Base-by-base conservation (phyloP, 2,888 invertebrate genomes). In the Ichneumon xanthorius region DNA sequence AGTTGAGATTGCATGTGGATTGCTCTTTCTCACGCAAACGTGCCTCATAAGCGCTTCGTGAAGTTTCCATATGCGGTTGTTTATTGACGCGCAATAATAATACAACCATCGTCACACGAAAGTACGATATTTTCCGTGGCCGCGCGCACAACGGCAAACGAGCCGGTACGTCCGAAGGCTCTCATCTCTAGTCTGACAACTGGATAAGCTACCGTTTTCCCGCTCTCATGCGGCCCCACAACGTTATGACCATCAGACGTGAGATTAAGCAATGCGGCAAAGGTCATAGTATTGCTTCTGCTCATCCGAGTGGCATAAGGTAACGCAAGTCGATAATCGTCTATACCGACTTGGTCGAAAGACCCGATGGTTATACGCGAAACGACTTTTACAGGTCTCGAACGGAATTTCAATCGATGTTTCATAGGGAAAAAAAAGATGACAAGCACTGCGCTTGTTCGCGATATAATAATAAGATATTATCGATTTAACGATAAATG, bases 401-500 rank as follows among this genome's bases (percentile, higher is more conserved):
- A 22, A 2, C 55, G 55, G 22, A 55, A 7, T 7, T 55, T 55
- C 55, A 2, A 4, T n/a, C 55, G 55, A 55, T 22, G 9, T 55
- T 55, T 22, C 26, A 30, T 9, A 37, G 5, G 40, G 26, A 58
- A 72, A 84, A 68, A 50, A n/a, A 61, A 9, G n/a, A 9, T 37
- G 7, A 33, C 33, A 6, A 9, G 37, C 9, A 37, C 7, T 4
- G 7, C 1, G 37, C 37, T 2, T 2, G 2, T 37, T 37, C 37
- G 37, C 7, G 9, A 37, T 37, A 9, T 37, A 37, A 33, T 33
- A 33, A 33, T 33, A 5, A 14, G 61, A 82, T 68, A 72, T 71
- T 76, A 82, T 82, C 79, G 85, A 85, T 82, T 85, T 71, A 79
- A 72, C 81, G 85, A 82, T 85, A 85, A 85, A 82, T 76, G 26